phyloP scores from a whole-genome alignment of 2,797 vertebrate species.

The Capromys pilorides region DNA sequence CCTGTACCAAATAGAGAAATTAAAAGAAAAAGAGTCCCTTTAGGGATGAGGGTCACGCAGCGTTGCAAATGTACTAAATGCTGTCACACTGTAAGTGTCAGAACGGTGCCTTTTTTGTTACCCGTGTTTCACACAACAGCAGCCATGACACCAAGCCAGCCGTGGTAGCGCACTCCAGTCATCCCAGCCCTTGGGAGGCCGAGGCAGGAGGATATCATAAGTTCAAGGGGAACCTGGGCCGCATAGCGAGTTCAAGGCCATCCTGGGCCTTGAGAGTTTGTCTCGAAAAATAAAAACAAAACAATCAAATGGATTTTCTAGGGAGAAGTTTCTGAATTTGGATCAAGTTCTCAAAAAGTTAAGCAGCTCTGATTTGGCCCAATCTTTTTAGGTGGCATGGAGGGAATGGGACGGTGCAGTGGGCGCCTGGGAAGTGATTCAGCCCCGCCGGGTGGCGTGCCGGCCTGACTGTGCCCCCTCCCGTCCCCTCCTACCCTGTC shows the following conservation, averaged over 20 bases:
- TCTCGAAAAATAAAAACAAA: not conserved
- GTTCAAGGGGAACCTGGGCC: not conserved
- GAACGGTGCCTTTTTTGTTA: conserved; percentile 18
- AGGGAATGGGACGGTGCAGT: not conserved
- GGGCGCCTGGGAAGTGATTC: not conserved
- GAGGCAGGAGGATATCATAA: not conserved
- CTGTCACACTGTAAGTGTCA: not conserved
- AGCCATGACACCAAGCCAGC: not conserved
- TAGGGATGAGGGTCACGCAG: not conserved
- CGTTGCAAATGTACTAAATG: not conserved
- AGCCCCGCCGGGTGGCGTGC: not conserved
- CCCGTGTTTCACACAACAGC: not conserved
- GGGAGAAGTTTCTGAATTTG: not conserved
- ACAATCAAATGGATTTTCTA: not conserved
- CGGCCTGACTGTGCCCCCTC: not conserved
- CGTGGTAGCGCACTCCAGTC: not conserved
- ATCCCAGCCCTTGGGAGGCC: not conserved
- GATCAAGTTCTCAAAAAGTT: conserved; percentile 31
- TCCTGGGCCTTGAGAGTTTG: no score
- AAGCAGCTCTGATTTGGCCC: not conserved
- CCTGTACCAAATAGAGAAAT: no score
- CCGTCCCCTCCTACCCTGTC: not conserved
- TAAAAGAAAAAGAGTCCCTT: not conserved
- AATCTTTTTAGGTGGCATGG: not conserved
- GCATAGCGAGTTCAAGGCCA: not conserved